phyloP scores from a whole-genome alignment of 2,888 invertebrate species.

The Catocala fraxini region DNA sequence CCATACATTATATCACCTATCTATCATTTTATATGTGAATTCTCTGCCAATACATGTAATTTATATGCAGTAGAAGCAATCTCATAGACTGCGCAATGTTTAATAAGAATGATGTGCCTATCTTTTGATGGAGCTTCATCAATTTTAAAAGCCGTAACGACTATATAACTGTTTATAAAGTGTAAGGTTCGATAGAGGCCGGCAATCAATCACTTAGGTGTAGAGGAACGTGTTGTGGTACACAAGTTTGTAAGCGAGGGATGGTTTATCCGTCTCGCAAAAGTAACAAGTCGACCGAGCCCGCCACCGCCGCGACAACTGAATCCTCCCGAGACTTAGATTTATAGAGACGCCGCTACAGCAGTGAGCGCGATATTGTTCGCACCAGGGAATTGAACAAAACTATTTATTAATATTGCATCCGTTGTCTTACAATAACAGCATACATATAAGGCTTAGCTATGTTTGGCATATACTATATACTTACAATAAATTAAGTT shows the following conservation, averaged over 20 bases:
- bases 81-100: constrained; percentile 3
- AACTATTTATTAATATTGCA: constrained; percentile 41
- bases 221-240: constrained; percentile 31
- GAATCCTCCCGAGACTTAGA: constrained; percentile 43
- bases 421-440: no score
- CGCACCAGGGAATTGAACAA: constrained; percentile 47
- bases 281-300: constrained; percentile 24
- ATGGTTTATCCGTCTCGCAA: constrained; percentile 19
- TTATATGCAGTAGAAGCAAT: constrained; percentile 7
- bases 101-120: constrained; percentile 2
- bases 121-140: constrained; percentile 21
- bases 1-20: constrained; percentile 17
- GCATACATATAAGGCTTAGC: no score
- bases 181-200: not conserved
- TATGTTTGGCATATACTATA: no score
- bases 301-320: constrained; percentile 12
- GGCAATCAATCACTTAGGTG: constrained; percentile 37
- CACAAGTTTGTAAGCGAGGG: constrained; percentile 33
- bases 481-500: no score
- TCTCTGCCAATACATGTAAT: constrained; percentile 8
- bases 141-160: constrained; percentile 30
- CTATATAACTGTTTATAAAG: constrained; percentile 16
- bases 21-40: constrained; percentile 8
- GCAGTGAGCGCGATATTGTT: constrained; percentile 11
- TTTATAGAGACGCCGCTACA: constrained; percentile 48